Base-by-base conservation (phyloP, 2,797 vertebrate species). In the Buphagus erythrorhynchus region DNA sequence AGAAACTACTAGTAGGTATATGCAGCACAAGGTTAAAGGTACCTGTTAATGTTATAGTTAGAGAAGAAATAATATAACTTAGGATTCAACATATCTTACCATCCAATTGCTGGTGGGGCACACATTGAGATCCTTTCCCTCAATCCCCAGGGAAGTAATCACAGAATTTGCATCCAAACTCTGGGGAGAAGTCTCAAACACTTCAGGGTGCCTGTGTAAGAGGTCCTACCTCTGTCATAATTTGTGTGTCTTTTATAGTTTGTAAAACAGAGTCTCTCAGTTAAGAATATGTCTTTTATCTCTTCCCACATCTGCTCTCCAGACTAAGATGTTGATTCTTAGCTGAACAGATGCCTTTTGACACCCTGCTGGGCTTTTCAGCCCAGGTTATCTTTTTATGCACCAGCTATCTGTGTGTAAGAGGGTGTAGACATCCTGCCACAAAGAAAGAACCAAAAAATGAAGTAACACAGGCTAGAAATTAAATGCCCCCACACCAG, bases 161-260 rank as follows among this genome's bases (percentile, higher is more conserved):
- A 9, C 1, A 2, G 22, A 54, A 42, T 71, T 17, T 71, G 13
- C 1, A 2, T 42, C 49, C 29, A n/a, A 14, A n/a, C 16, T 69
- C 26, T 1, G 0, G 46, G 46, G 29, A 54, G 49, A 26, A 19
- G 4, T 19, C 36, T 31, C 10, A 5, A n/a, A n/a, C 16, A 42
- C 7, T 25, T 61, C 22, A 42, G 22, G 29, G 16, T 25, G 48
- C 52, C 29, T n/a, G 1, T 25, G 29, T 40, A 52, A 24, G 29
- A 25, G 48, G 16, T 14, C 25, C 36, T 52, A 16, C 35, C 24
- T 28, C 48, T 31, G 11, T 40, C 15, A 24, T 68, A 25, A 11
- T 9, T n/a, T 4, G 5, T 14, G 16, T 42, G 29, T n/a, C 36
- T n/a, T 42, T 69, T n/a, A 25, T 11, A 42, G 29, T 25, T 42